Evolutionary conservation across 1,140 invertebrate genomes (phyloP).

Genomic region (Eulimnadia texana): DNA sequence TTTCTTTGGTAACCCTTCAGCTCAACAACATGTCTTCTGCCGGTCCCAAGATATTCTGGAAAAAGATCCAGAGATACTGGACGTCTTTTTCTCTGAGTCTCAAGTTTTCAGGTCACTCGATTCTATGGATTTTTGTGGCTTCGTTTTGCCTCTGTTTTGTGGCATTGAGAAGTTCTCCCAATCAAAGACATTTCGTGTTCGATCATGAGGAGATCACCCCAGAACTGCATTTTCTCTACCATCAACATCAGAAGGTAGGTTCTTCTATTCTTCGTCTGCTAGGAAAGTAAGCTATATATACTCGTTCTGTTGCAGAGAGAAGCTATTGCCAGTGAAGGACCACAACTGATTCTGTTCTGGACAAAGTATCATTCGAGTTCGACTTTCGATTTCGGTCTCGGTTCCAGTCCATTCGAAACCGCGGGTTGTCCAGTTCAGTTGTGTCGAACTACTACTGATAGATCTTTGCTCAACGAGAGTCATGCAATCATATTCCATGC

Average conservation of each 20-base stretch:
- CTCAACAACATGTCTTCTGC: too few species aligned
- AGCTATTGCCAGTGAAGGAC: background rate
- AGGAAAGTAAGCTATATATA: background rate
- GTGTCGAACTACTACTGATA: slow-evolving; percentile 19
- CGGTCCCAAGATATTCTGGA: too few species aligned
- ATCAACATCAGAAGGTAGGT: background rate
- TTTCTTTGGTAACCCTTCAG: too few species aligned
- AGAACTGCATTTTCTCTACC: background rate
- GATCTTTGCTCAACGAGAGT: slow-evolving; percentile 3
- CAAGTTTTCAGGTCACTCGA: too few species aligned
- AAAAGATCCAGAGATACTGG: too few species aligned
- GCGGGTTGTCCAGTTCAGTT: slow-evolving; percentile 16
- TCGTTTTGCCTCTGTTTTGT: background rate
- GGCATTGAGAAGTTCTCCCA: background rate
- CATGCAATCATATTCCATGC: slow-evolving; percentile 21
- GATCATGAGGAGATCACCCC: background rate
- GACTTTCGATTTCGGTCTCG: slow-evolving; percentile 9
- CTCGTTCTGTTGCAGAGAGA: background rate
- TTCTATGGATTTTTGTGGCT: background rate
- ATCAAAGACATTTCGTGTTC: background rate
- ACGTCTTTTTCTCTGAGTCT: too few species aligned
- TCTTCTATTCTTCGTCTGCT: background rate
- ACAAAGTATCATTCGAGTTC: slow-evolving; percentile 6
- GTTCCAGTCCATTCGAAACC: slow-evolving; percentile 12
- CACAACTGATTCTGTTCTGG: slow-evolving; percentile 12